Evolutionary conservation across 2,888 invertebrate genomes (phyloP).

Genomic region (Arenicola marina): DNA sequence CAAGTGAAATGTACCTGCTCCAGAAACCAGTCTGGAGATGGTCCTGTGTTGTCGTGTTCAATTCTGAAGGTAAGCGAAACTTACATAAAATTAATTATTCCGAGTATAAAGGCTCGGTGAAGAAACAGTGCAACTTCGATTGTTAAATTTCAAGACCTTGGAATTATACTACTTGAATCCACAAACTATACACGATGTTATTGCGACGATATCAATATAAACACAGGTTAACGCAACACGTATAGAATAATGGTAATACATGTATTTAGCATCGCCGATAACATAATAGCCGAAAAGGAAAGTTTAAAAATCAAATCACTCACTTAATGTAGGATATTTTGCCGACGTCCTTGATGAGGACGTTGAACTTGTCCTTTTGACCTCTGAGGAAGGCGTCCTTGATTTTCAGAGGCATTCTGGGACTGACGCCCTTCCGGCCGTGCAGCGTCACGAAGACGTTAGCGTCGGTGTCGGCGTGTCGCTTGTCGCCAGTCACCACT

Average conservation of each 20-base stretch:
- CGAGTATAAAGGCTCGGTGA: no score
- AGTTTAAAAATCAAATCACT: no score
- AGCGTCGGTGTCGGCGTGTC: conserved; percentile 51
- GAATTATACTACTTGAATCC: no score
- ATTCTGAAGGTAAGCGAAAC: conserved; percentile 36
- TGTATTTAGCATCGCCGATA: no score
- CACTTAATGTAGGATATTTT: conserved; percentile 46
- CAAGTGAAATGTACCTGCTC: conserved; percentile 47
- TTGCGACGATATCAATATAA: no score
- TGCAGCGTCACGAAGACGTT: conserved; percentile 46
- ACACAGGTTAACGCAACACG: no score
- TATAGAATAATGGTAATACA: no score
- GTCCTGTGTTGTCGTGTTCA: conserved; percentile 54
- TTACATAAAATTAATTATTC: neutral
- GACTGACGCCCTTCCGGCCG: conserved; percentile 41
- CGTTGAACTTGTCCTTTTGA: conserved; percentile 40
- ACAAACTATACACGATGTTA: no score
- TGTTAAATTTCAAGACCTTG: no score
- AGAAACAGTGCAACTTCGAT: no score
- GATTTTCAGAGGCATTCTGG: conserved; percentile 41
- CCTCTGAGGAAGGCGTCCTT: conserved; percentile 36
- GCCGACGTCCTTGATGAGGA: conserved; percentile 43
- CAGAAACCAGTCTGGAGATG: conserved; percentile 53
- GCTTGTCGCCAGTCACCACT: conserved; percentile 46
- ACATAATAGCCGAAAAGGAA: no score